Percentiles rank a stretch among this genome's conserved stretches.
These are phyloP conservation scores for Monoplex corrugatus DNA, from an alignment of 2,888 invertebrate species.

Conservation along the genomic window DNA sequence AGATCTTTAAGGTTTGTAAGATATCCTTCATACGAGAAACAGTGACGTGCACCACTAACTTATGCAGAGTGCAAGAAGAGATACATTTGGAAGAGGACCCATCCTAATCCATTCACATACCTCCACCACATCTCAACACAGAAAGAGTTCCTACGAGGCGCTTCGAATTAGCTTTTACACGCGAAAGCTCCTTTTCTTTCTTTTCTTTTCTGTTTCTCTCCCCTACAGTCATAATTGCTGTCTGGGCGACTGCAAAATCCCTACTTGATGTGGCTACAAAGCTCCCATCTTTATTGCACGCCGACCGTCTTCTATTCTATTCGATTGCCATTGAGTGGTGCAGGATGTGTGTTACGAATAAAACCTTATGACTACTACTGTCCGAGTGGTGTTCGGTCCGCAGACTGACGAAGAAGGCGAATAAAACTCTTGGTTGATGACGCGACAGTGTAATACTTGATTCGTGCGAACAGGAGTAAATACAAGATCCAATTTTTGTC, in stretches of 20 bases:
- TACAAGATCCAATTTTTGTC: conserved; percentile 32
- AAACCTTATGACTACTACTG: conserved; percentile 30
- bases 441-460: conserved; percentile 15
- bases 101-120: no score
- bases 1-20: no score
- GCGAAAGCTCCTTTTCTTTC: conserved; percentile 33
- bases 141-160: no score
- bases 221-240: neutral
- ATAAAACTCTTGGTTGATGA: neutral
- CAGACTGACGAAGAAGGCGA: neutral
- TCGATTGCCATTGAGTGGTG: conserved; percentile 15
- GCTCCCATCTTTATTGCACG: conserved; percentile 19
- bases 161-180: conserved; percentile 19
- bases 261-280: conserved; percentile 7
- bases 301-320: neutral
- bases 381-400: neutral
- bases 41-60: no score
- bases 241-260: neutral
- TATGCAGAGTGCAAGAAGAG: no score
- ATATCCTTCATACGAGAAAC: no score
- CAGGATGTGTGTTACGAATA: conserved; percentile 13
- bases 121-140: no score
- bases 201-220: no score
- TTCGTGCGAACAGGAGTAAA: conserved; percentile 31
- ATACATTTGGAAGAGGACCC: no score